Evolutionary conservation across 2,113 vertebrate genomes (phyloP).

Genomic region (Loxodonta africana): DNA sequence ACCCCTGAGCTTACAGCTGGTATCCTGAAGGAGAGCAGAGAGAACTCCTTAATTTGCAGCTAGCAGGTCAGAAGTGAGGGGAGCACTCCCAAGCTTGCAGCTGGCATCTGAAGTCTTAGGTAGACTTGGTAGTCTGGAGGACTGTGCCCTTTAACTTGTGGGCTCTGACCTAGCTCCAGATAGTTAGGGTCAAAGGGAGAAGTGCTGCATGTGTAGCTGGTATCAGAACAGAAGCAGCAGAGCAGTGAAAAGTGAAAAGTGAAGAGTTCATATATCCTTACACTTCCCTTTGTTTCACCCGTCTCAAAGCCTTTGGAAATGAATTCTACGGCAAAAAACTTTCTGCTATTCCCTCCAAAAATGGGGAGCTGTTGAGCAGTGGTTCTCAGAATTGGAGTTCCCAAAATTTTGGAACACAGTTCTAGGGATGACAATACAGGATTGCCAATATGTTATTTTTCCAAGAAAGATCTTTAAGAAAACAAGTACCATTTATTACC

Average conservation of each 20-base stretch:
- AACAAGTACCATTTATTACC: neutral
- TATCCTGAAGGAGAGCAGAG: neutral
- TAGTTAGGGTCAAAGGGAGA: neutral
- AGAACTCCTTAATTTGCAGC: neutral
- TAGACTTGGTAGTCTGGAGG: neutral
- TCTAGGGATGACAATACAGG: neutral
- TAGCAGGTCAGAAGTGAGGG: neutral
- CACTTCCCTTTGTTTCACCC: neutral
- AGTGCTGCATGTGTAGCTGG: neutral
- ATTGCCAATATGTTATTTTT: neutral
- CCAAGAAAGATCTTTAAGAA: conserved; percentile 18
- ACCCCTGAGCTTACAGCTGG: neutral
- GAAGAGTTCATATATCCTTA: neutral
- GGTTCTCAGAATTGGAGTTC: conserved; percentile 35
- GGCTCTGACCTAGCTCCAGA: neutral
- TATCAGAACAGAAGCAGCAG: neutral
- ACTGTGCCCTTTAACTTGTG: neutral
- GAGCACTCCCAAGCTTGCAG: neutral
- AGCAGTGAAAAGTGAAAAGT: too few species aligned
- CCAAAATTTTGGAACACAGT: neutral
- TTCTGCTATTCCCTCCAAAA: neutral
- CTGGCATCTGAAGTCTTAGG: neutral
- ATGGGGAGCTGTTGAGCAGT: neutral
- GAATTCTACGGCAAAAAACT: neutral
- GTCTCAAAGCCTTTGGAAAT: neutral